These are phyloP conservation scores for Narcine bancroftii DNA, from an alignment of 2,113 vertebrate species.

Conservation along the genomic window DNA sequence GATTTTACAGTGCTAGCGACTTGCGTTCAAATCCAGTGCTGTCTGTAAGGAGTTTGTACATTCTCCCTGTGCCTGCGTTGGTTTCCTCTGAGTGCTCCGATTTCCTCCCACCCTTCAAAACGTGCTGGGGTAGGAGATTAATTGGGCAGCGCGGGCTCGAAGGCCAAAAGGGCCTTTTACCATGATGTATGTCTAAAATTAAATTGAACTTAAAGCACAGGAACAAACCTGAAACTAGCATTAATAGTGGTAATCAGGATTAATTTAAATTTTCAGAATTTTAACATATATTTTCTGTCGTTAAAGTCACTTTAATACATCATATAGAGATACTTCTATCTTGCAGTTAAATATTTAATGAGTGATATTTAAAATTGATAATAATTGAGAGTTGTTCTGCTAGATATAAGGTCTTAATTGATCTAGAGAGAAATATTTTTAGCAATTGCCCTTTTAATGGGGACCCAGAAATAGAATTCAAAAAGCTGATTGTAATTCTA, in stretches of 20 bases:
- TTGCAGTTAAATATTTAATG: conserved; percentile 28
- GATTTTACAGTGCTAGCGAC: too few relatives aligned
- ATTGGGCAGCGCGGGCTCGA: too few relatives aligned
- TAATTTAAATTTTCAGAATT: neutral
- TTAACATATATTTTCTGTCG: neutral
- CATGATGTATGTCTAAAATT: too few relatives aligned
- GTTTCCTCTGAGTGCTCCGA: too few relatives aligned
- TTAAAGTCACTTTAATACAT: neutral
- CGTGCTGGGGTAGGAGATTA: too few relatives aligned
- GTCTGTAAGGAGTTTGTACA: too few relatives aligned
- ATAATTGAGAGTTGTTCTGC: conserved; percentile 21
- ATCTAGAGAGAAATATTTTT: neutral
- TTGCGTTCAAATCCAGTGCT: too few relatives aligned
- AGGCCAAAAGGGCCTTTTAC: too few relatives aligned
- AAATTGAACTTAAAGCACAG: too few relatives aligned
- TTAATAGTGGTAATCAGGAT: neutral
- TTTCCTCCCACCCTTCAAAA: too few relatives aligned
- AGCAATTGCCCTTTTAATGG: conserved; percentile 6
- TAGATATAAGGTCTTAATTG: conserved; percentile 10
- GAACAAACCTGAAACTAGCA: neutral
- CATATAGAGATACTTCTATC: neutral
- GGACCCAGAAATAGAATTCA: neutral
- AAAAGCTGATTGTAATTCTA: neutral
- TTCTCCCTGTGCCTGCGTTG: too few relatives aligned
- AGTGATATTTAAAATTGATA: conserved; percentile 10